These are phyloP conservation scores for Drosophila mojavensis DNA, from an alignment of 1,140 invertebrate genomes.

Conservation along the genomic window DNA sequence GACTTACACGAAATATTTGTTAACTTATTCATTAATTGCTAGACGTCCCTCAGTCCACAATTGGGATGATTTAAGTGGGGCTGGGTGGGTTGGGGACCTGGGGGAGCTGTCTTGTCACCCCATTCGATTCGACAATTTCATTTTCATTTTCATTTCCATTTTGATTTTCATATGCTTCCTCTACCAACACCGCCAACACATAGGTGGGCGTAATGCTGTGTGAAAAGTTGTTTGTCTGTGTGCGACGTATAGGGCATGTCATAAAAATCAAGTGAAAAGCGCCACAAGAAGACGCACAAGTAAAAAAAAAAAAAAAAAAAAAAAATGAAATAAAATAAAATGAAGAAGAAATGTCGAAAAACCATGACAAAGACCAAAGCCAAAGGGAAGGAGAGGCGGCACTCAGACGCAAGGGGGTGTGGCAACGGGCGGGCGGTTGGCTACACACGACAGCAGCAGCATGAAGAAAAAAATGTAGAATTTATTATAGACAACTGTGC, in stretches of 20 bases:
- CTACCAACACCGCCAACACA: background rate
- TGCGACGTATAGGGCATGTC: conserved; percentile 43
- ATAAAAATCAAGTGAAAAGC: conserved; percentile 51
- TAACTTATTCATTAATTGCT: conserved; percentile 43
- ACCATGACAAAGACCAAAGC: conserved; percentile 41
- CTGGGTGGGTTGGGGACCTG: background rate
- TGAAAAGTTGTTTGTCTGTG: conserved; percentile 28
- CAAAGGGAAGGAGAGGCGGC: background rate
- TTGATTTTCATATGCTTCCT: conserved; percentile 16
- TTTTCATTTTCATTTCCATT: conserved; percentile 29
- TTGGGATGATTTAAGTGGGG: background rate
- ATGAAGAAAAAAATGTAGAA: conserved; percentile 33
- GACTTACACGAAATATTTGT: conserved; percentile 38
- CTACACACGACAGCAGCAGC: conserved; percentile 2
- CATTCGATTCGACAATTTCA: conserved; percentile 19
- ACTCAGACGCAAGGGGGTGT: background rate
- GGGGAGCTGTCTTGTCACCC: conserved; percentile 13
- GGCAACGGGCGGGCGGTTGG: no score
- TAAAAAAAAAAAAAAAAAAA: background rate
- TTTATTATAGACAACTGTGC: conserved; percentile 76
- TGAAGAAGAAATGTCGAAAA: conserved; percentile 43
- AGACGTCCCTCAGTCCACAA: conserved; percentile 2
- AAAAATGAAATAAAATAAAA: background rate
- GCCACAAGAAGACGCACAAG: conserved; percentile 29
- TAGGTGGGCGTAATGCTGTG: conserved; percentile 14